Conservation (phyloP, 2,888 invertebrate species). For the Epistrophella euchroma region DNA sequence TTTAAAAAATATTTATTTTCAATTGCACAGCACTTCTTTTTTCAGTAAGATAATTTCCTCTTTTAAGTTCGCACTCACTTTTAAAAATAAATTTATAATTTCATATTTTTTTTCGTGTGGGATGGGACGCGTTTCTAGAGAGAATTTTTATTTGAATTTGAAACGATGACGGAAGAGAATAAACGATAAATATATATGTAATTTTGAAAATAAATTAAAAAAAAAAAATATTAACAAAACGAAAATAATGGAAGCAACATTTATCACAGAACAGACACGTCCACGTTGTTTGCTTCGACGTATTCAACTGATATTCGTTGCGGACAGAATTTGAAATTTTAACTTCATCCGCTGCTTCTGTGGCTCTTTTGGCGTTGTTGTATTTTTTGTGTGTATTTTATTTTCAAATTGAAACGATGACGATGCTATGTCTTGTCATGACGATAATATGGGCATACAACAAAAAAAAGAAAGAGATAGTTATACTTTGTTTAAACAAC, state of each 20-base stretch:
- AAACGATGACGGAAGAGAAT: slow-evolving; percentile 39
- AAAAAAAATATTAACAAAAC: slow-evolving; percentile 58
- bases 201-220: slow-evolving; percentile 25
- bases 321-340: slow-evolving; percentile 70
- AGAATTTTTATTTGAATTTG: slow-evolving; percentile 34
- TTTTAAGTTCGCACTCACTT: slow-evolving; percentile 33
- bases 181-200: slow-evolving; percentile 21
- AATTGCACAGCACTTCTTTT: slow-evolving; percentile 79
- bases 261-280: slow-evolving; percentile 65
- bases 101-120: slow-evolving; percentile 30
- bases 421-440: slow-evolving; percentile 20
- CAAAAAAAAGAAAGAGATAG: slow-evolving; percentile 40
- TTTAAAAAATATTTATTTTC: slow-evolving; percentile 23
- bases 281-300: slow-evolving; percentile 50
- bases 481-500: background rate
- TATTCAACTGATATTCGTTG: slow-evolving; percentile 67
- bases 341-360: slow-evolving; percentile 48
- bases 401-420: slow-evolving; percentile 32
- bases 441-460: slow-evolving; percentile 28
- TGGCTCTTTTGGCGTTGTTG: slow-evolving; percentile 25
- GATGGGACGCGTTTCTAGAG: slow-evolving; percentile 54
- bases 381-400: slow-evolving; percentile 11
- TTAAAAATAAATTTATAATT: slow-evolving; percentile 50
- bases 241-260: slow-evolving; percentile 57
- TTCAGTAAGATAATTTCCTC: slow-evolving; percentile 42